Evolutionary conservation across 35 echinoderm and acorn worm species (phyloP).

Genomic region (Strongylocentrotus purpuratus): DNA sequence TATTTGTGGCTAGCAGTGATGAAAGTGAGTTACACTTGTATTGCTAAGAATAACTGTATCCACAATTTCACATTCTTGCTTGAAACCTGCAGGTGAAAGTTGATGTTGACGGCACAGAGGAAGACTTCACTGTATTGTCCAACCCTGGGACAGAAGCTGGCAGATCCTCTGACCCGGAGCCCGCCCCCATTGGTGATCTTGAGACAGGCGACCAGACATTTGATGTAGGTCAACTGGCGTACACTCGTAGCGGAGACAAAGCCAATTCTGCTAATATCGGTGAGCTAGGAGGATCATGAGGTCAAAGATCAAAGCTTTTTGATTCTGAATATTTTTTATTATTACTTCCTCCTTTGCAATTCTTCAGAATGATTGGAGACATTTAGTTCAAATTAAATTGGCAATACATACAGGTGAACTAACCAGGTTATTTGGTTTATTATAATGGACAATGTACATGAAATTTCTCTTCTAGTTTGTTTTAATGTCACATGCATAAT

Average conservation of each 20-base stretch:
- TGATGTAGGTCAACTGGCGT: constrained; percentile 85
- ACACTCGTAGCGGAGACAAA: constrained; percentile 96
- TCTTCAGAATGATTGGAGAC: too few species aligned
- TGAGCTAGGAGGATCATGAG: constrained; percentile 54
- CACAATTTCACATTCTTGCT: neutral
- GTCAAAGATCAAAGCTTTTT: too few species aligned
- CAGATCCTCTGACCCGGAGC: neutral
- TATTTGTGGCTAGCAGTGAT: too few species aligned
- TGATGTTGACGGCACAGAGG: constrained; percentile 71
- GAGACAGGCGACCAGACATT: constrained; percentile 62
- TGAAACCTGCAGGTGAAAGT: constrained; percentile 52
- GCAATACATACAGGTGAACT: too few species aligned
- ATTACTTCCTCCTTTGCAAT: too few species aligned
- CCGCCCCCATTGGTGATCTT: constrained; percentile 14
- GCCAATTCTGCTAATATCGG: constrained; percentile 91
- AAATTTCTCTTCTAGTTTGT: too few species aligned
- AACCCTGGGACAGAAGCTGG: neutral
- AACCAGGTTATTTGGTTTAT: too few species aligned
- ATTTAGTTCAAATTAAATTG: too few species aligned
- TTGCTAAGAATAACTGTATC: neutral
- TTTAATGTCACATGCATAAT: too few species aligned
- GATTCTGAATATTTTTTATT: too few species aligned
- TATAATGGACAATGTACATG: too few species aligned
- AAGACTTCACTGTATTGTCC: constrained; percentile 47
- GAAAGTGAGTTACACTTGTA: too few species aligned